Base-by-base conservation (phyloP, 2,797 vertebrate genomes). In the Euthynnus affinis region DNA sequence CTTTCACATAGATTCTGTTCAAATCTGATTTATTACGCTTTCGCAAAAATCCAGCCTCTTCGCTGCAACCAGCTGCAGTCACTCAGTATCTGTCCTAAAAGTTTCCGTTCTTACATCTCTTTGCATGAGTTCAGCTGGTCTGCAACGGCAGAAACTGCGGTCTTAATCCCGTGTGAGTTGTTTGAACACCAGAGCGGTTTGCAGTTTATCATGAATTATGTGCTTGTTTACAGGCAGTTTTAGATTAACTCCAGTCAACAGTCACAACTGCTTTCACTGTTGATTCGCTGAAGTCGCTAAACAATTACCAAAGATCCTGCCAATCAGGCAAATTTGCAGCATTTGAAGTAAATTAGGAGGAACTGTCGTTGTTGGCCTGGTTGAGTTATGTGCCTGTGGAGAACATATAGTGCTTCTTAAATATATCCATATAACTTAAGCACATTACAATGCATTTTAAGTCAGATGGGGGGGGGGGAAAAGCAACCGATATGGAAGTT, bases 221-320 rank as follows among this genome's bases (percentile, higher is more conserved):
- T 73, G 75, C 76, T 87, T 91, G 89, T 92, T 91, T 90, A 83
- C 90, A 87, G 83, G 79, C 85, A 81, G 63, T 90, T 90, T 83
- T 34, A 88, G 82, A 89, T 91, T 78, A 86, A 89, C 83, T 87
- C 81, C 82, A 88, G 87, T 86, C 80, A 87, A 87, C 82, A 85
- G 80, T 83, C 82, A 66, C 85, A 86, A 91, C 85, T 85, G 88
- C 83, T 85, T 65, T 32, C 37, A 59, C n/a, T 83, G 81, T 80
- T 75, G 72, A 78, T 81, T 82, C 18, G 53, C 76, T 44, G 48
- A 67, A 85, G 78, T 86, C 67, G 46, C 83, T 66, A 71, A 87
- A 82, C 76, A 80, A 69, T 77, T 62, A 51, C 72, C 77, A 76
- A 84, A 73, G n/a, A 77, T 86, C 70, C 85, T 82, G 81, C 83